A percentile compares a stretch with the other conserved stretches of the same genome.
phyloP scores from a whole-genome alignment of 2,888 invertebrate species.

The Acanthopleura granulata region DNA sequence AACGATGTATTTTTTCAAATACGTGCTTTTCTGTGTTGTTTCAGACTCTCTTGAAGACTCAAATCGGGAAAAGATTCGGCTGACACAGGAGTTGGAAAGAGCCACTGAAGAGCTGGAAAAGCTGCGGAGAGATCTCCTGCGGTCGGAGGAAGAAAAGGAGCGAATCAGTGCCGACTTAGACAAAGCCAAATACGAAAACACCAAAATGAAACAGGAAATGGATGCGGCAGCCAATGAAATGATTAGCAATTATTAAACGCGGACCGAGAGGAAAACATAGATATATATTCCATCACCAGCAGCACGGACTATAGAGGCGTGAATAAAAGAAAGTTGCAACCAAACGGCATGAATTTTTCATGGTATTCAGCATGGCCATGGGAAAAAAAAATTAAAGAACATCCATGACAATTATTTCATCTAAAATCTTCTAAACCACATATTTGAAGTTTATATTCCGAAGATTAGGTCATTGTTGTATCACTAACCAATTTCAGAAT shows the following conservation, averaged over 20 bases:
- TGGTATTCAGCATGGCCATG: no score
- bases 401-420: no score
- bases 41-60: conserved; percentile 5
- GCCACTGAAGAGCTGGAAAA: neutral
- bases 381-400: no score
- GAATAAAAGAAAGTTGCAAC: no score
- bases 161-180: neutral
- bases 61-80: neutral
- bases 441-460: no score
- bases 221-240: conserved; percentile 14
- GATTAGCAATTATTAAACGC: conserved; percentile 15
- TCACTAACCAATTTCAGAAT: no score
- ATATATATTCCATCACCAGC: no score
- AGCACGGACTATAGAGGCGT: no score
- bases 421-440: no score
- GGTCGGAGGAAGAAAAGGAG: conserved; percentile 5
- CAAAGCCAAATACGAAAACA: neutral
- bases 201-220: conserved; percentile 17
- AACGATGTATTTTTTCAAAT: no score
- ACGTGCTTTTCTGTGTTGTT: neutral
- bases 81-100: conserved; percentile 10
- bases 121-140: neutral
- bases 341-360: no score
- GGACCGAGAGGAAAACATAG: neutral
- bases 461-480: no score